A percentile compares a stretch with the other conserved stretches of the same genome.
Evolutionary conservation across 2,888 invertebrate species (phyloP).

Genomic region (Nymphalis urticae): DNA sequence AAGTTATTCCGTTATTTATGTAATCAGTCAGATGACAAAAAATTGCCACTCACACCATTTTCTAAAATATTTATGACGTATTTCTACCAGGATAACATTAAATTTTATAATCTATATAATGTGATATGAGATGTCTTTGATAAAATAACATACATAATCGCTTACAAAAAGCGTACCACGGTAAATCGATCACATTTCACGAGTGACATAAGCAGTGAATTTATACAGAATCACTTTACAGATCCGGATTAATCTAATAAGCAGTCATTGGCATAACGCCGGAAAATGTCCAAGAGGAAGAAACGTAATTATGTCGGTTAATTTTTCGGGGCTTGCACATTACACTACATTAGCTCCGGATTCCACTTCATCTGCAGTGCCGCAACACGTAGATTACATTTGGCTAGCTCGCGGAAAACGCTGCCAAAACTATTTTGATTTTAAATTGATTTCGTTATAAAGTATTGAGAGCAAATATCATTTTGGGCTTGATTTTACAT

Average conservation of each 20-base stretch:
- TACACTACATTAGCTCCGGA: constrained; percentile 9
- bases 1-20: too few relatives aligned
- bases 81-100: too few relatives aligned
- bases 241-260: not conserved
- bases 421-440: constrained; percentile 39
- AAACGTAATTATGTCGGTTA: not conserved
- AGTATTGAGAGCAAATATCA: constrained; percentile 15
- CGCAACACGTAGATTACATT: constrained; percentile 31
- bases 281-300: not conserved
- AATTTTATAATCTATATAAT: too few relatives aligned
- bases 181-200: too few relatives aligned
- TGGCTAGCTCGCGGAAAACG: constrained; percentile 28
- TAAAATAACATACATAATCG: too few relatives aligned
- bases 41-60: too few relatives aligned
- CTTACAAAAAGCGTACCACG: too few relatives aligned
- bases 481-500: not conserved
- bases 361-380: constrained; percentile 28
- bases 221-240: not conserved
- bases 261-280: not conserved
- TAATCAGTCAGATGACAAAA: too few relatives aligned
- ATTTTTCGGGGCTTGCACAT: constrained; percentile 1
- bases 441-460: constrained; percentile 38
- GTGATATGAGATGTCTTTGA: too few relatives aligned
- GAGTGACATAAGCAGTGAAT: too few relatives aligned
- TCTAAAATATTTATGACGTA: too few relatives aligned